Evolutionary conservation across 2,113 vertebrate genomes (phyloP).

Genomic region (Antigone vipio): DNA sequence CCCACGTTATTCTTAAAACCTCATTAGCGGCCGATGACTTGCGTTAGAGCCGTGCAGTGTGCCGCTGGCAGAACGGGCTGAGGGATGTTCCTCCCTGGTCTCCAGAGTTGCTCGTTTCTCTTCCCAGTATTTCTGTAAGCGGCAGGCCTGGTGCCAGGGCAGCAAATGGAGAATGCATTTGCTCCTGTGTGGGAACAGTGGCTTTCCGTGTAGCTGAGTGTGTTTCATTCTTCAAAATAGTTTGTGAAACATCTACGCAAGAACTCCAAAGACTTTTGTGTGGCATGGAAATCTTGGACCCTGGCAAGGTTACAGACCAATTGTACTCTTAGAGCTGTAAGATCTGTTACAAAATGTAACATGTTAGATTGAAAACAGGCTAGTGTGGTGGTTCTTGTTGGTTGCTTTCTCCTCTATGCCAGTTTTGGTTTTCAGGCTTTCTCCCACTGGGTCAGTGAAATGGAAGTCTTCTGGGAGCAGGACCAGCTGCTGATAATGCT

Average conservation of each 20-base stretch:
- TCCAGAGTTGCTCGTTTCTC: neutral
- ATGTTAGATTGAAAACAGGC: neutral
- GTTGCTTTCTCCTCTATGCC: neutral
- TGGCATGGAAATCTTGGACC: neutral
- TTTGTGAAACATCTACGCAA: neutral
- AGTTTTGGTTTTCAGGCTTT: neutral
- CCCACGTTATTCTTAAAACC: neutral
- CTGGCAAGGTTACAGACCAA: neutral
- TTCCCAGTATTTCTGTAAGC: neutral
- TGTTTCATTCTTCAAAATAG: neutral
- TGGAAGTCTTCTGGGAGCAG: neutral
- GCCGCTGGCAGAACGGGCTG: neutral
- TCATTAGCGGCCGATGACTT: fast-evolving
- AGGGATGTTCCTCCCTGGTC: neutral
- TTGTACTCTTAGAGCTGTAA: neutral
- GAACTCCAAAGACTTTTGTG: too few relatives aligned
- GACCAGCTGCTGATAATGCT: neutral
- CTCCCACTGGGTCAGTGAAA: neutral
- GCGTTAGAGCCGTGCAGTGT: neutral
- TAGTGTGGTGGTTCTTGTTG: neutral
- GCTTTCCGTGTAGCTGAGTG: neutral
- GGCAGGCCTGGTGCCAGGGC: neutral
- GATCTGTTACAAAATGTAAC: neutral
- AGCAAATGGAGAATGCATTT: neutral
- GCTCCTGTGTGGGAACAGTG: neutral